phyloP scores from a whole-genome alignment of 2,797 vertebrate genomes.

The Fundulus diaphanus region DNA sequence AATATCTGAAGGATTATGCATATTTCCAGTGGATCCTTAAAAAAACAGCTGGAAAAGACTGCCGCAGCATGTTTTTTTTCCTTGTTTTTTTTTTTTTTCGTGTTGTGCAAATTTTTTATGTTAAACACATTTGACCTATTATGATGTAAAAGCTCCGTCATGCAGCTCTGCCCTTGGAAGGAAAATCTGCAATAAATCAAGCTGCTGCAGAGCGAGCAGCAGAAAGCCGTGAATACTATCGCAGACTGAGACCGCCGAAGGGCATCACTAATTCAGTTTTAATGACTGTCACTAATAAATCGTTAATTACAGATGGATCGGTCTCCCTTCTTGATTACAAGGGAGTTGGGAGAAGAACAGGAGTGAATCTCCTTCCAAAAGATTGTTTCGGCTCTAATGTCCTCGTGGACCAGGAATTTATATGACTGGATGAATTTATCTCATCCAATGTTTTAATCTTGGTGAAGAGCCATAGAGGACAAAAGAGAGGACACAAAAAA shows the following conservation, averaged over 20 bases:
- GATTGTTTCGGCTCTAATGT: slow-evolving; percentile 62
- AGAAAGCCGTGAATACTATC: slow-evolving; percentile 47
- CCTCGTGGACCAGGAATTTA: slow-evolving; percentile 38
- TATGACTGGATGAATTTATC: slow-evolving; percentile 23
- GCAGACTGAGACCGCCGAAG: slow-evolving; percentile 53
- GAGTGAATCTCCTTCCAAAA: slow-evolving; percentile 62
- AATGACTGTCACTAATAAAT: slow-evolving; percentile 74
- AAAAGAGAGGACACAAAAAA: slow-evolving; percentile 56
- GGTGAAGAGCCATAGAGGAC: slow-evolving; percentile 40
- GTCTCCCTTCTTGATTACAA: slow-evolving; percentile 56
- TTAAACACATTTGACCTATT: neutral
- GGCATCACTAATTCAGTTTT: slow-evolving; percentile 66
- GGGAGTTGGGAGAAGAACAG: slow-evolving; percentile 63
- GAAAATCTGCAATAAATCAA: slow-evolving; percentile 48
- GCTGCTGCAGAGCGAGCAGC: slow-evolving; percentile 42
- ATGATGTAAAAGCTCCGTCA: slow-evolving; percentile 50
- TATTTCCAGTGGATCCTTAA: slow-evolving; percentile 82
- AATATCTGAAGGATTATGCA: slow-evolving; percentile 13
- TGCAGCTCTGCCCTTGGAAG: slow-evolving; percentile 60
- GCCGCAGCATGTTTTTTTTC: slow-evolving; percentile 47
- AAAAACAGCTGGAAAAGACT: slow-evolving; percentile 71
- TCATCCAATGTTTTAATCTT: slow-evolving; percentile 1
- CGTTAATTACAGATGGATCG: slow-evolving; percentile 72
- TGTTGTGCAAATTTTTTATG: neutral
- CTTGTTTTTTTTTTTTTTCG: slow-evolving; percentile 29